These are phyloP conservation scores for Euphonia xanthogaster DNA, from an alignment of 2,797 vertebrate species.

Conservation along the genomic window DNA sequence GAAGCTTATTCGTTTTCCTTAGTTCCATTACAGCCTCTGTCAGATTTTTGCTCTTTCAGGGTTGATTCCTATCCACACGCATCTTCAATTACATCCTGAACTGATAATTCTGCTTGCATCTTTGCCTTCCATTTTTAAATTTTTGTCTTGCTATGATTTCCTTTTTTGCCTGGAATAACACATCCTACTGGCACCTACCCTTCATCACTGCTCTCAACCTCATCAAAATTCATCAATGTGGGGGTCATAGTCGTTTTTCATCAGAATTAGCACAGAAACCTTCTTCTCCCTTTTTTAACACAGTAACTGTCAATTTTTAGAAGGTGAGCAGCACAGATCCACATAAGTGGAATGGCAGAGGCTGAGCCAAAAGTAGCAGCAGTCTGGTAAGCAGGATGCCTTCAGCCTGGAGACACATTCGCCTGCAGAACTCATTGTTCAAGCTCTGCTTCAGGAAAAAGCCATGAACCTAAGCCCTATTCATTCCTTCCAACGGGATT, in stretches of 20 bases:
- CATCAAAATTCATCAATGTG: constrained; percentile 5
- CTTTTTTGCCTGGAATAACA: constrained; percentile 42
- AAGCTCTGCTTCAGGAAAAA: neutral
- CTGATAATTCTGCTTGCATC: constrained; percentile 10
- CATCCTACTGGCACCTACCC: neutral
- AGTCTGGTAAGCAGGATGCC: neutral
- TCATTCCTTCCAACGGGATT: neutral
- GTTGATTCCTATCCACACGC: neutral
- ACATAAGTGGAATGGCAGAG: constrained; percentile 11
- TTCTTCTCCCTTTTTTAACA: constrained; percentile 10
- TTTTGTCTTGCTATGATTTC: constrained; percentile 11
- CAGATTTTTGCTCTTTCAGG: constrained; percentile 11
- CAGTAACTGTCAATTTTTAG: constrained; percentile 36
- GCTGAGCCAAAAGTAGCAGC: constrained; percentile 43
- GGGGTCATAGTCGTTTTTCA: neutral
- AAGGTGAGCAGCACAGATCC: constrained; percentile 14
- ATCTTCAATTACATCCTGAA: constrained; percentile 12
- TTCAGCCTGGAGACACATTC: neutral
- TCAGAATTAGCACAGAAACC: constrained; percentile 3
- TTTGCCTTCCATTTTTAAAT: neutral
- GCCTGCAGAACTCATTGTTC: neutral
- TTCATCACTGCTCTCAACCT: constrained; percentile 8
- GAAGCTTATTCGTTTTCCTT: neutral
- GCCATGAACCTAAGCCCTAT: neutral
- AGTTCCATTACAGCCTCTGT: neutral